Conservation (phyloP, 2,888 invertebrate species). For the Spodoptera exigua region DNA sequence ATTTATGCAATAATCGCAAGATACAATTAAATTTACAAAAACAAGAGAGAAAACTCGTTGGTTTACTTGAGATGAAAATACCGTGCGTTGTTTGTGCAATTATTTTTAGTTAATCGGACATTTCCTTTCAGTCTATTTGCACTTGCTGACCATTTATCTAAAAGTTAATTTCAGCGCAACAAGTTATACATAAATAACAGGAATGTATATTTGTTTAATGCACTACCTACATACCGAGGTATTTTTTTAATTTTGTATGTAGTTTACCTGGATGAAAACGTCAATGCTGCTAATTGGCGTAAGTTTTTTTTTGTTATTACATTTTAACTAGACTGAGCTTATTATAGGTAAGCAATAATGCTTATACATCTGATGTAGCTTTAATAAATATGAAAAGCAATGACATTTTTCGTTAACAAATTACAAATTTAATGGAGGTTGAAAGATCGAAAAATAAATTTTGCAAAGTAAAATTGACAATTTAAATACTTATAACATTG, state of each 20-base stretch:
- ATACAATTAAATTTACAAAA: conserved; percentile 16
- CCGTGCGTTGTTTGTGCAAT: conserved; percentile 24
- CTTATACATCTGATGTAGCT: no score
- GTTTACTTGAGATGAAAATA: conserved; percentile 33
- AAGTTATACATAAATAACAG: conserved; percentile 10
- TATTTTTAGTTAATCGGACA: conserved; percentile 15
- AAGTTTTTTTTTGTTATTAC: no score
- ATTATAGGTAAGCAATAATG: no score
- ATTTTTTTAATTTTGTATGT: neutral
- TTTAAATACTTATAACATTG: no score
- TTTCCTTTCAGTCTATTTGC: conserved; percentile 23
- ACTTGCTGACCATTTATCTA: conserved; percentile 19
- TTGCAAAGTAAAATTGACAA: no score
- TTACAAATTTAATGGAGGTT: no score
- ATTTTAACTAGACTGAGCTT: no score
- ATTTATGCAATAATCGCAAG: conserved; percentile 2
- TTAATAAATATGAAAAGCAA: no score
- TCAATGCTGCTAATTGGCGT: no score
- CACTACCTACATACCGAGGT: neutral
- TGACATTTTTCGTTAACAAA: no score
- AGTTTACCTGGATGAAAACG: no score
- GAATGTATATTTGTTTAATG: conserved; percentile 8
- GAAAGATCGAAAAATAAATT: no score
- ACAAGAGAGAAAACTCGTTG: conserved; percentile 10
- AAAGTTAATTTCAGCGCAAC: conserved; percentile 5